Percentiles rank a stretch among this genome's conserved stretches.
phyloP scores from a whole-genome alignment of 64 coral and sea anemone genomes.

The Platygyra sinensis region DNA sequence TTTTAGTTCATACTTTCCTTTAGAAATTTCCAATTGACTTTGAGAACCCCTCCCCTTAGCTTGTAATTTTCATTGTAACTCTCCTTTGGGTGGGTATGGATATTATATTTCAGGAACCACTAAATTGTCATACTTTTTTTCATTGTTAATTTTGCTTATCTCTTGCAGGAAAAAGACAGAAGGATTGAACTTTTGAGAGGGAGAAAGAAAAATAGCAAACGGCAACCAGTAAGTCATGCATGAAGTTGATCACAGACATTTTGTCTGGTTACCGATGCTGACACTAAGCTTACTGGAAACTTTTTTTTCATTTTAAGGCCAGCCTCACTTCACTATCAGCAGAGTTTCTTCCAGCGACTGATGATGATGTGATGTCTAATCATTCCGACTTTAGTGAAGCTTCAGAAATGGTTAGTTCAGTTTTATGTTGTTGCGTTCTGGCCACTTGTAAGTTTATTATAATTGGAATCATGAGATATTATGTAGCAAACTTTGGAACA shows the following conservation, averaged over 20 bases:
- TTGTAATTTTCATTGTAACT: no score
- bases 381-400: conserved; percentile 85
- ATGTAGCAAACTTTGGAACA: no score
- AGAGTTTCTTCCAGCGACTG: conserved; percentile 2
- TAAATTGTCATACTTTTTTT: no score
- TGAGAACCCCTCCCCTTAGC: no score
- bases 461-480: no score
- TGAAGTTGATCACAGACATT: background rate
- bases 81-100: no score
- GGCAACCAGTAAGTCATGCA: conserved; percentile 39
- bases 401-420: conserved; percentile 57
- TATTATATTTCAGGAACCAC: no score
- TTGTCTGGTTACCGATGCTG: background rate
- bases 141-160: background rate
- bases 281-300: background rate
- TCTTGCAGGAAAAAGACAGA: conserved; percentile 89
- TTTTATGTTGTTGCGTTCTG: background rate
- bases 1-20: no score
- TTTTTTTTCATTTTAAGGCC: background rate
- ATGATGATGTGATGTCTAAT: conserved; percentile 81
- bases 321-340: background rate
- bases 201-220: conserved; percentile 67
- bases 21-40: no score
- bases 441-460: no score
- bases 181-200: conserved; percentile 92